These are phyloP conservation scores for Pseudorectes ferrugineus DNA, from an alignment of 2,113 vertebrate species.

Conservation along the genomic window DNA sequence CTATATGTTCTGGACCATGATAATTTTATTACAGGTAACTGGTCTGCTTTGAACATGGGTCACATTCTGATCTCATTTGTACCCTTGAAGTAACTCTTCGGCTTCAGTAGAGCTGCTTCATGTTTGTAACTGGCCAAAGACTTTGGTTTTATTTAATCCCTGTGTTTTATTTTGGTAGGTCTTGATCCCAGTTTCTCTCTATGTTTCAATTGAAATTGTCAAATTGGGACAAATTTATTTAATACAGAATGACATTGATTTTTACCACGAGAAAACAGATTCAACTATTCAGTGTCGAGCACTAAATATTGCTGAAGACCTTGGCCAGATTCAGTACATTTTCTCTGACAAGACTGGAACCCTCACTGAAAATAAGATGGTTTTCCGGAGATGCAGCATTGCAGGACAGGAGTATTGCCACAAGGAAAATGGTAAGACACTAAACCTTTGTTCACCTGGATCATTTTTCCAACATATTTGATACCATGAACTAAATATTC, in stretches of 20 bases:
- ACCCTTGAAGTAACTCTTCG: neutral
- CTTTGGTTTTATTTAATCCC: neutral
- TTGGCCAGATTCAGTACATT: conserved; percentile 91
- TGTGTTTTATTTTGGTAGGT: conserved; percentile 74
- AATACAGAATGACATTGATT: conserved; percentile 87
- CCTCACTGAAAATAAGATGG: conserved; percentile 97
- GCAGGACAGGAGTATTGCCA: conserved; percentile 92
- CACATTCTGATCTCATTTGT: neutral
- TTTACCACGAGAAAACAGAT: conserved; percentile 84
- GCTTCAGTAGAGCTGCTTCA: neutral
- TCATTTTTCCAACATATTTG: neutral
- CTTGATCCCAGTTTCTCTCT: conserved; percentile 93
- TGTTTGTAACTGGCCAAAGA: neutral
- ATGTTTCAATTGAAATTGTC: conserved; percentile 95
- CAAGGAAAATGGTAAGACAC: conserved; percentile 84
- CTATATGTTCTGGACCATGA: conserved; percentile 96
- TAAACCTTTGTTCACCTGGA: neutral
- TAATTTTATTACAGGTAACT: conserved; percentile 93
- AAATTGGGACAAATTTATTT: conserved; percentile 94
- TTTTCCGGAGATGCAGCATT: conserved; percentile 90
- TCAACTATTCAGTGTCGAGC: conserved; percentile 87
- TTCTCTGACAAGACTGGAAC: conserved; percentile 98
- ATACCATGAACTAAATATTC: neutral
- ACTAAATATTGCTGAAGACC: conserved; percentile 91
- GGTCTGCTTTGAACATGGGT: neutral